Percentiles rank a stretch among this genome's conserved stretches.
Conservation (phyloP, 2,113 vertebrate species). For the Crotalus horridus region DNA sequence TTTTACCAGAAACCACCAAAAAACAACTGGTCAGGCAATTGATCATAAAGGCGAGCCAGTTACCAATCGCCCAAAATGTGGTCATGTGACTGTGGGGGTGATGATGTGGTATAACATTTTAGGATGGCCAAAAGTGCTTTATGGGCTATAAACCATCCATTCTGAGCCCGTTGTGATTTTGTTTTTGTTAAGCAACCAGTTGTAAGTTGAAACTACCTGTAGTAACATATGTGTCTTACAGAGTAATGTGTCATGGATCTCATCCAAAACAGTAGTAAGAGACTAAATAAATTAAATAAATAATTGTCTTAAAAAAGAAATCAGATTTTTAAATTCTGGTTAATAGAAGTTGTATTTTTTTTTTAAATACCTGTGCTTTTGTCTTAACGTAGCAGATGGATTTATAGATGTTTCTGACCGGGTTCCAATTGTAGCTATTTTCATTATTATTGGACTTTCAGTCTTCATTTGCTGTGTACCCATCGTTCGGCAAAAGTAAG, state of each 20-base stretch:
- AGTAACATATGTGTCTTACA: neutral
- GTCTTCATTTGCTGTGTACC: constrained; percentile 45
- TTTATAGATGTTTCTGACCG: constrained; percentile 52
- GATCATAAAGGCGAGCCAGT: neutral
- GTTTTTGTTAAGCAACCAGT: neutral
- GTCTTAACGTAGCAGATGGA: neutral
- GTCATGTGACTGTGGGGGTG: neutral
- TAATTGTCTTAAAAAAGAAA: neutral
- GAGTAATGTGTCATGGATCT: neutral
- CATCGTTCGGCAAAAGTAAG: constrained; percentile 65
- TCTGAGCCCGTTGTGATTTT: neutral
- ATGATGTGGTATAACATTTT: neutral
- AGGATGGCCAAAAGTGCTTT: neutral
- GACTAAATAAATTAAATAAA: neutral
- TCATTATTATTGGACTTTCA: constrained; percentile 44
- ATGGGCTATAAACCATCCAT: neutral
- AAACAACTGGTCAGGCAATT: neutral
- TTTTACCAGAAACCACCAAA: neutral
- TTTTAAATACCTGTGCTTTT: neutral
- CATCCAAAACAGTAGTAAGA: neutral
- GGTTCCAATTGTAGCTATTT: constrained; percentile 7
- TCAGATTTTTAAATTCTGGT: neutral
- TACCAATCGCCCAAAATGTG: neutral
- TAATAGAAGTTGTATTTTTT: rapidly evolving
- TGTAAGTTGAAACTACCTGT: neutral